These are phyloP conservation scores for Ametastegia equiseti DNA, from an alignment of 2,888 invertebrate species.

Conservation along the genomic window DNA sequence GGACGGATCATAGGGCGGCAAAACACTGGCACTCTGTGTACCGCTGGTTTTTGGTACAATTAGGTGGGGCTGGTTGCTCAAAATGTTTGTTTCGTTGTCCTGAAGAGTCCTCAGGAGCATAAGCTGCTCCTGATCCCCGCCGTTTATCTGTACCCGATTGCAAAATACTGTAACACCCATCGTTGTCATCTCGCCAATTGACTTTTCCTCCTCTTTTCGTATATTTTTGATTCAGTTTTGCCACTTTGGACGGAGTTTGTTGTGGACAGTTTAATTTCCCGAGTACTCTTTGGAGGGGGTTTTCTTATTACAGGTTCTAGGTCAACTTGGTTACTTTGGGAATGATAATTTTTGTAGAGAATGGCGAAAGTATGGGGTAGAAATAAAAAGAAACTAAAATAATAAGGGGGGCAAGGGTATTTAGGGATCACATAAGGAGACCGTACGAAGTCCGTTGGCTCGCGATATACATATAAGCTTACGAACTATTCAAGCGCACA, in stretches of 20 bases:
- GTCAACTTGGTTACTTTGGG: neutral
- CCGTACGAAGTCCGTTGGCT: constrained; percentile 5
- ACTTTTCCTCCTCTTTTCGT: neutral
- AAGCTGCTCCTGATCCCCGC: constrained; percentile 68
- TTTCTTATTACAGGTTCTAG: neutral
- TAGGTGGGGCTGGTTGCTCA: constrained; percentile 66
- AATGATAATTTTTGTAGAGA: neutral
- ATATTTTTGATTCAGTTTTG: neutral
- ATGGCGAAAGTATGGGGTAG: neutral
- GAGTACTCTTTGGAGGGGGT: neutral
- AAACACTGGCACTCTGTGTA: constrained; percentile 57
- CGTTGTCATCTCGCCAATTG: constrained; percentile 67
- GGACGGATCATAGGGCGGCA: constrained; percentile 77
- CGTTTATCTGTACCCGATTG: constrained; percentile 66
- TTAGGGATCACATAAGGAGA: constrained; percentile 10
- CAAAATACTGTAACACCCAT: constrained; percentile 73
- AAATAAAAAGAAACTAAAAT: constrained; percentile 18
- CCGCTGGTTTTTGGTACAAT: constrained; percentile 62
- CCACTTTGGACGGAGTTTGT: constrained; percentile 19
- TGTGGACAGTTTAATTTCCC: neutral
- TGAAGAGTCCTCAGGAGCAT: constrained; percentile 72
- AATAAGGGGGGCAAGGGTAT: neutral
- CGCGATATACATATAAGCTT: constrained; percentile 2
- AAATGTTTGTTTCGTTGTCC: constrained; percentile 72
- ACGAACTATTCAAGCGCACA: constrained; percentile 24